Conservation (phyloP, 2,113 vertebrate genomes). For the Stomatorhinus ivindoensis region DNA sequence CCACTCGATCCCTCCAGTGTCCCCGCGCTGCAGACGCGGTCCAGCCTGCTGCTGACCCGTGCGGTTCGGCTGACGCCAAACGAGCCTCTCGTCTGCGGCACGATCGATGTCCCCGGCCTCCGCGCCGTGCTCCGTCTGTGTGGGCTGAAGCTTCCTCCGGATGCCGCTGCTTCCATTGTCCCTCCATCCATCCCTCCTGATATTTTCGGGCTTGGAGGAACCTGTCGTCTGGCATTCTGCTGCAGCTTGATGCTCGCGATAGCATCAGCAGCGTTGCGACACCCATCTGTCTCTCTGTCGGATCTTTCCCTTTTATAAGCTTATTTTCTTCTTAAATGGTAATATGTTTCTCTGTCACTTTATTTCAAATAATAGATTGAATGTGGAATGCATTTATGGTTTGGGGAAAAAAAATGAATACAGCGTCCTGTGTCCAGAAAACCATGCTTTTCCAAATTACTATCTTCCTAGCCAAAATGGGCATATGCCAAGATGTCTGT, state of each 20-base stretch:
- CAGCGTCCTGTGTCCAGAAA: constrained; percentile 16
- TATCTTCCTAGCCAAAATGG: constrained; percentile 15
- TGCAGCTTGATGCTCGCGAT: neutral
- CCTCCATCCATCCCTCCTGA: neutral
- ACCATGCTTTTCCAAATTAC: constrained; percentile 12
- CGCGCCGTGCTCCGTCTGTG: neutral
- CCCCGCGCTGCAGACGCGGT: neutral
- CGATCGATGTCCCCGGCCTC: neutral
- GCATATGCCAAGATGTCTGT: constrained; percentile 12
- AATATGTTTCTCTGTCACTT: neutral
- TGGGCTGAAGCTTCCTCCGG: neutral
- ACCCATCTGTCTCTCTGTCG: neutral
- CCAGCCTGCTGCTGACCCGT: neutral
- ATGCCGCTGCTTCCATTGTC: neutral
- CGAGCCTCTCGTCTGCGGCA: neutral
- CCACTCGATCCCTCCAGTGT: neutral
- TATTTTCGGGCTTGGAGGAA: neutral
- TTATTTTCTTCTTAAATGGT: neutral
- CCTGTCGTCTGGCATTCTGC: neutral
- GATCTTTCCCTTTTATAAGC: neutral
- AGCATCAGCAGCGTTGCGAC: neutral
- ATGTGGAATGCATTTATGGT: constrained; percentile 3
- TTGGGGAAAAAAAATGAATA: neutral
- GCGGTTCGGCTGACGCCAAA: neutral
- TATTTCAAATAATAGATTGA: constrained; percentile 4